Evolutionary conservation across 2,888 invertebrate species (phyloP), one percentile per base, ranked within the genome.

Genomic region (Drosophila pullipes): DNA sequence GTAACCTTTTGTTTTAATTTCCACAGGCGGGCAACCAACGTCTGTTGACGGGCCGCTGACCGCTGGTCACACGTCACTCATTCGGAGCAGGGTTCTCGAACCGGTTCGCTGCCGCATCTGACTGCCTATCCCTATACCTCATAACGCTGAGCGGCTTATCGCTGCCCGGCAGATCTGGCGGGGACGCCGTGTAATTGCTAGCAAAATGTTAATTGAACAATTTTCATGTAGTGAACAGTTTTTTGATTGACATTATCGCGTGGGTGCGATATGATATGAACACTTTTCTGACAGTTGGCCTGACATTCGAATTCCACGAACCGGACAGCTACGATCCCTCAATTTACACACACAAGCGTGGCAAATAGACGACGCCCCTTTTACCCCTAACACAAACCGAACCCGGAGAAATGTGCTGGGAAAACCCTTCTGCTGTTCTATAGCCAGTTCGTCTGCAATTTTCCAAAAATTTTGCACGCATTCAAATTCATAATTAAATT

Each of bases 171-270:
- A 50, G 74, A 87, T 87, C 83, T 60, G 39, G 37, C 31, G 55
- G 47, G n/a, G 25, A 41, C 61, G 53, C 41, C 69, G 73, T 79
- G 65, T 86, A 86, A 89, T 85, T 86, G 75, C 60, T 62, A 54
- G 69, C 74, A 64, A 57, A 47, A 82, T 78, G 88, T 85, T 85
- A 89, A 87, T 85, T 85, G 88, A 78, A 82, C 79, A 74, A 70
- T 82, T 69, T 53, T 63, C 52, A 22, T n/a, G 39, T 63, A 58
- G 31, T 31, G 73, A 87, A 80, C 87, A 87, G 90, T 85, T 86
- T 90, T 88, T 86, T 88, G 88, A 88, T 90, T 88, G 90, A 90
- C 88, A 90, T 69, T 86, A 83, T 89, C 82, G 89, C 89, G 85
- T 90, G 90, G 86, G 91, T 89, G 91, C 78, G 76, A 81, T 80